Base-by-base conservation (phyloP, 2,797 vertebrate species). In the Hyperoplus lanceolatus region DNA sequence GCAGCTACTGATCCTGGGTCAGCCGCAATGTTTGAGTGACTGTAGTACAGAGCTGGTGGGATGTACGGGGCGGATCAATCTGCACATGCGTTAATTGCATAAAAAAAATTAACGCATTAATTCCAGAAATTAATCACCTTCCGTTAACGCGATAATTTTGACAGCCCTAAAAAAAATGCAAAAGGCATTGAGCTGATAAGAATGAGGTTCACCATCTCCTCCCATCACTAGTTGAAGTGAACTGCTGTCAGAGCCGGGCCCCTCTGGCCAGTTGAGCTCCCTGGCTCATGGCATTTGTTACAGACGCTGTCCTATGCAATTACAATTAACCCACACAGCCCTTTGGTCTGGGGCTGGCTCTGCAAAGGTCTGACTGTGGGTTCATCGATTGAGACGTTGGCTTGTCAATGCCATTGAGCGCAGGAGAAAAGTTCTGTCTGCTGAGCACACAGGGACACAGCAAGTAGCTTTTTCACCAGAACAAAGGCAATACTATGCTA, bases 221-320 rank as follows among this genome's bases (percentile, higher is more conserved):
- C 48, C 2, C 6, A n/a, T 43, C 39, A 7, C 13, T 46, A 74
- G 78, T 85, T 88, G 11, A 81, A 79, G 82, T 10, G 29, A 29
- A 29, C 29, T 73, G 76, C 73, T 61, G 53, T 66, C 51, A 49
- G 77, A 75, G 65, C 16, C 8, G 4, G 6, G 39, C 57, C 42
- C 53, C 59, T 80, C 65, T 63, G 69, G 64, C 67, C 64, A 55
- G 62, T 69, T 82, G 65, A 74, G 81, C 65, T 87, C 73, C 59
- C 50, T 73, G 71, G 82, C 61, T 81, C 66, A 55, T 67, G 55
- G 72, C 73, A 58, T 77, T 53, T 87, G 77, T 89, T 80, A 81
- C 82, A 88, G 77, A 87, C 15, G 41, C 84, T 92, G 90, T 93
- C 90, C 67, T 71, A n/a, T 83, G 82, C 81, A 88, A 85, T 93